Evolutionary conservation across 2,113 vertebrate genomes (phyloP).

Genomic region (Phoenicopterus ruber): DNA sequence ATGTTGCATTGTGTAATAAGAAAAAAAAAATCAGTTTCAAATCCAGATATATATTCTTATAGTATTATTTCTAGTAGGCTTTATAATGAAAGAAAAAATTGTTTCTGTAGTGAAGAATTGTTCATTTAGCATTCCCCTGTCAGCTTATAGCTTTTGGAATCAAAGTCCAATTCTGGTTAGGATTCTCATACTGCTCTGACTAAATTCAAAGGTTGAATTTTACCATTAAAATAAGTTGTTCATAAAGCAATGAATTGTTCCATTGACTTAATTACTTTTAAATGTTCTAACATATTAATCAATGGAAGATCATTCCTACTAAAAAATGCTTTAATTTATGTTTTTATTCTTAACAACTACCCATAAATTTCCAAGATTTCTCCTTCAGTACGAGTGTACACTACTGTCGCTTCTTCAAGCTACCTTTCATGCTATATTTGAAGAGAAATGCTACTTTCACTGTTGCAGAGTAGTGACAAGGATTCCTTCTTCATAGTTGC

Average conservation of each 20-base stretch:
- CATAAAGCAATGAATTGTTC: background rate
- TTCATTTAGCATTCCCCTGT: background rate
- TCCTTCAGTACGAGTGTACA: too few species aligned
- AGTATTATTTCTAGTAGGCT: background rate
- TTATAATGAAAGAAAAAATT: background rate
- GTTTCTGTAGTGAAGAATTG: background rate
- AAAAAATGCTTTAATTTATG: background rate
- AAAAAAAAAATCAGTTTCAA: background rate
- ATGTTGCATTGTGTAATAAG: background rate
- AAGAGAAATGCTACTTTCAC: background rate
- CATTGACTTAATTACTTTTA: background rate
- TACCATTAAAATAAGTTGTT: background rate
- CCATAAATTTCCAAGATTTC: background rate
- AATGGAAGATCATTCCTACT: background rate
- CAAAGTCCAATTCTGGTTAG: background rate
- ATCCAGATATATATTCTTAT: background rate
- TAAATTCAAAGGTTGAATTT: background rate
- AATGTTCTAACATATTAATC: slow-evolving; percentile 4
- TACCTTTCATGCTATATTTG: background rate
- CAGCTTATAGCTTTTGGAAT: background rate
- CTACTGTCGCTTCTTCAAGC: background rate
- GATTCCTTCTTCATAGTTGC: background rate
- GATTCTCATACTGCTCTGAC: background rate
- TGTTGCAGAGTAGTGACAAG: background rate
- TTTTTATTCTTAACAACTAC: background rate